Base-by-base conservation (phyloP, 1,140 invertebrate genomes). In the Hyles vespertilio region DNA sequence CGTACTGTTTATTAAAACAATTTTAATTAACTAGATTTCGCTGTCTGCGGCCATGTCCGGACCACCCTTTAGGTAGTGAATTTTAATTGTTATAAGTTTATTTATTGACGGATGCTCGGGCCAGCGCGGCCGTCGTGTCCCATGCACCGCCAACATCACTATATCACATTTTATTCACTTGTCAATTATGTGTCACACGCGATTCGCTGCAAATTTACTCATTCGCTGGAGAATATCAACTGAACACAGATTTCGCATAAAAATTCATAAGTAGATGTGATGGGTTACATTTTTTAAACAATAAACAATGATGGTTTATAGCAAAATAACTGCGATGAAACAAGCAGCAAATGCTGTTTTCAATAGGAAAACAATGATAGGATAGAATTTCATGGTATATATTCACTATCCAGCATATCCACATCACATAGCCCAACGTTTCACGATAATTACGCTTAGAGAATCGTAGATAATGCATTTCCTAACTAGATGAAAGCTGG, bases 141-240 rank as follows among this genome's bases (percentile, higher is more conserved):
- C 65, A 69, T 71, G 68, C 72, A 70, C 67, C 70, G 62, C 61
- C 68, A 70, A 73, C 70, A 72, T 76, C 64, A 63, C 61, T 71
- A 69, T 71, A 75, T 81, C 73, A 74, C 71, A 77, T 83, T 84
- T 81, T 81, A 80, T 78, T 80, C 78, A 74, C 79, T 84, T 85
- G 78, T 82, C 86, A 81, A 81, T 85, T 81, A 81, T 81, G 81
- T 77, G 81, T 86, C 80, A 79, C 78, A 69, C 67, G 65, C 79
- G 77, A 84, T 82, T 75, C 78, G 76, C 61, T 77, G 76, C 70
- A 77, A 87, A 86, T 89, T 87, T 82, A 80, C 79, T 69, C 83
- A 81, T 70, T 77, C 70, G 73, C 59, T 71, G 68, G 74, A 68
- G 76, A 79, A 80, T 79, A 83, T 88, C 78, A 84, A 76, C 76